Conservation (phyloP, 2,113 vertebrate species). For the Melanerpes aurifrons region DNA sequence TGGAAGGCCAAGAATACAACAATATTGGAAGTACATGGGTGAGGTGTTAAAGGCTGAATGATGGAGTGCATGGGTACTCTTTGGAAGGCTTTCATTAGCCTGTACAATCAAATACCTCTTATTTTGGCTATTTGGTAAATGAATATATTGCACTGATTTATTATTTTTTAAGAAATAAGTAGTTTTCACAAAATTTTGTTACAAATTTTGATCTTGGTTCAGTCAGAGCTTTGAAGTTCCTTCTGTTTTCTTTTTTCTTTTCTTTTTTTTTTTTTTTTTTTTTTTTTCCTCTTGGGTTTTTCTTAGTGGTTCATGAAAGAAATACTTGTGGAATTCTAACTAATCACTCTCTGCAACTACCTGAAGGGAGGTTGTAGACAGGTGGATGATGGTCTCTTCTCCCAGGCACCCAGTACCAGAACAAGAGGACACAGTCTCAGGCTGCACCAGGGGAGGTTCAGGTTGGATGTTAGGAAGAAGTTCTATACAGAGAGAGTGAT, state of each 20-base stretch:
- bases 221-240: neutral
- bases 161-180: too few species aligned
- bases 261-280: neutral
- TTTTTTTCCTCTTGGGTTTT: neutral
- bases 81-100: neutral
- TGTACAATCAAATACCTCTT: neutral
- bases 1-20: neutral
- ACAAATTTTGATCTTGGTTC: neutral
- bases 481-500: too few species aligned
- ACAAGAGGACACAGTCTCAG: too few species aligned
- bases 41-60: neutral
- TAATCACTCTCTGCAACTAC: too few species aligned
- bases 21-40: neutral
- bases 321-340: neutral
- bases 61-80: neutral
- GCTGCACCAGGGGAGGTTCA: too few species aligned
- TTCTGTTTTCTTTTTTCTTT: neutral
- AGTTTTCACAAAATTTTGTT: neutral
- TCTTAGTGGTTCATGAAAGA: neutral
- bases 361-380: too few species aligned
- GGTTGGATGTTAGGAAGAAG: too few species aligned
- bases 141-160: neutral
- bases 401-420: too few species aligned
- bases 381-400: too few species aligned
- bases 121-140: neutral